Conservation (phyloP, 2,113 vertebrate species). For the Phyllostomus discolor region DNA sequence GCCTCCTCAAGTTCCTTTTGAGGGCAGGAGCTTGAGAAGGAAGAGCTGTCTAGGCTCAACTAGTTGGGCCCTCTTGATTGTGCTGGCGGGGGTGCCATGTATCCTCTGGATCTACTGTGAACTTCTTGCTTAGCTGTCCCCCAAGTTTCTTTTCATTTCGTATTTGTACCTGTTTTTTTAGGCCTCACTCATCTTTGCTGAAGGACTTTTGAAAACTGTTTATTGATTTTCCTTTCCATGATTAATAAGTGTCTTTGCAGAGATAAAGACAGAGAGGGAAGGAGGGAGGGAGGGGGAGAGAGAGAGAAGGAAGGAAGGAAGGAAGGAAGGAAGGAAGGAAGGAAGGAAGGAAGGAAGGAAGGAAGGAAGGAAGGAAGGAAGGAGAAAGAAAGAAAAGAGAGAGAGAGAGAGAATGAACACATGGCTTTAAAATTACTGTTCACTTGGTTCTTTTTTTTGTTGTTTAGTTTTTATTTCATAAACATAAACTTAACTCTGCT, state of each 20-base stretch:
- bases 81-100: too few species aligned
- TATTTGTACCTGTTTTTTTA: not conserved
- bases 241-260: conserved; percentile 6
- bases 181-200: not conserved
- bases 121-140: not conserved
- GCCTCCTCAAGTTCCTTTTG: conserved; percentile 58
- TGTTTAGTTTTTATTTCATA: too few species aligned
- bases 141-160: not conserved
- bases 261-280: not conserved
- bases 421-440: not conserved
- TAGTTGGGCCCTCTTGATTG: conserved; percentile 62
- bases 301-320: too few species aligned
- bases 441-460: too few species aligned
- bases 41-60: conserved; percentile 69
- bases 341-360: too few species aligned
- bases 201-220: not conserved
- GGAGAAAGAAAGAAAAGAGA: too few species aligned
- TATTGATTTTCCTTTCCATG: not conserved
- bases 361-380: too few species aligned
- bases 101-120: not conserved
- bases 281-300: fast-evolving
- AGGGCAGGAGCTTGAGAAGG: conserved; percentile 59
- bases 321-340: too few species aligned
- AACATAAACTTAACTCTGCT: not conserved
- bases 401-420: too few species aligned